Percentiles rank a stretch among this genome's conserved stretches.
Evolutionary conservation across 2,888 invertebrate species (phyloP).

Genomic region (Trimorus sp.): DNA sequence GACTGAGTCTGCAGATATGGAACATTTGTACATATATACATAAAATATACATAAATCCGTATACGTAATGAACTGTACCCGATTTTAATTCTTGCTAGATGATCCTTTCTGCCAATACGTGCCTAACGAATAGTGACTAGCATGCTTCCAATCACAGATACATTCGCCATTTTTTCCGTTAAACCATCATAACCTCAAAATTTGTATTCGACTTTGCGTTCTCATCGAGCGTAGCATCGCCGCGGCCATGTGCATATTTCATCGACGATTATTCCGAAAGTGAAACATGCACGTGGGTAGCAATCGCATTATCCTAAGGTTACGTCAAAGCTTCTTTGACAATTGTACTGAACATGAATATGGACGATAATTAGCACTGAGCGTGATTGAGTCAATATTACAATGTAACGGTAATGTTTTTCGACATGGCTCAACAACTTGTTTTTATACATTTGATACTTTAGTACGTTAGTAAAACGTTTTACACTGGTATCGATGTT

Average conservation of each 20-base stretch:
- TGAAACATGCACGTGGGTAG: too few species aligned
- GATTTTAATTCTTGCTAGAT: conserved; percentile 38
- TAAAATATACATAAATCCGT: conserved; percentile 38
- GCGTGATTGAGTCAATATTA: conserved; percentile 34
- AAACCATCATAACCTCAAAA: not conserved
- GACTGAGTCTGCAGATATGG: conserved; percentile 50
- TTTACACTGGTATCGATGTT: conserved; percentile 31
- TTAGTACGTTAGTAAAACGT: conserved; percentile 49
- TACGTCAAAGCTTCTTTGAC: conserved; percentile 50
- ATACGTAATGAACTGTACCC: conserved; percentile 40
- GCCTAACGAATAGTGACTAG: conserved; percentile 51
- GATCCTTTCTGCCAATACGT: conserved; percentile 51
- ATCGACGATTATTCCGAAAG: too few species aligned
- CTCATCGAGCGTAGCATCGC: too few species aligned
- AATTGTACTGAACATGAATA: conserved; percentile 43
- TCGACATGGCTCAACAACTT: conserved; percentile 40
- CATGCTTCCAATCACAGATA: conserved; percentile 37
- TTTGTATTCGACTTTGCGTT: not conserved
- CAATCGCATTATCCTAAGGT: conserved; percentile 4
- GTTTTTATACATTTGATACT: conserved; percentile 60
- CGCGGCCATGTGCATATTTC: too few species aligned
- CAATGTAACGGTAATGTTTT: conserved; percentile 22
- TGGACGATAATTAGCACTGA: conserved; percentile 35
- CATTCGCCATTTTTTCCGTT: conserved; percentile 1
- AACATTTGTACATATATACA: conserved; percentile 56